Evolutionary conservation across 2,113 vertebrate species (phyloP), one percentile per base, ranked within the genome.

Genomic region (Charadrius vociferus): DNA sequence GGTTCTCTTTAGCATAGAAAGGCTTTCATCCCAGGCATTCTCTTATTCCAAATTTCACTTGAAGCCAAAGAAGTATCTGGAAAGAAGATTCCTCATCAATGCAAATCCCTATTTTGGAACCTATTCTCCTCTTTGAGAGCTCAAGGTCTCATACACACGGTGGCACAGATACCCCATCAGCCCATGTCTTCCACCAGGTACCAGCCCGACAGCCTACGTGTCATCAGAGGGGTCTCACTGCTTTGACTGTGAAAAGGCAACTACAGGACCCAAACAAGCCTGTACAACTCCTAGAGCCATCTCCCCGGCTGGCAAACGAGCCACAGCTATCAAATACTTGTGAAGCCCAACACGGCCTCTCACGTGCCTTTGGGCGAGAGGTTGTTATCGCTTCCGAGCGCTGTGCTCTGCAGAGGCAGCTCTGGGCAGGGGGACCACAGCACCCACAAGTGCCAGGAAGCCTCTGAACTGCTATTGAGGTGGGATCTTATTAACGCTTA

Each of bases 321-420:
- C 23, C 55, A 34, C 0, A 3, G 65, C 78, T 72, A 20, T 12
- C 67, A 59, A 72, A 67, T 26, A 62, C 37, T 34, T n/a, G 21
- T 12, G 8, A 80, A 68, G 30, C 14, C 56, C 52, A 77, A 6
- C 3, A 16, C 8, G 37, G 49, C 26, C 77, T 65, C 50, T 62
- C 17, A 3, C 29, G 52, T 22, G 24, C 12, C 67, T 62, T 14
- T 84, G 37, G 36, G 63, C 8, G 67, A 86, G 37, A 68, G 14
- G 3, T 19, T 23, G 18, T 8, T 24, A 21, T 1, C 3, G 3
- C 36, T 65, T 47, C 7, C 0, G 10, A 45, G 21, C 5, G 18
- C 7, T 1, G 0, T 5, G 27, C 29, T 37, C 58, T 49, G 30
- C 52, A 50, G 34, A 45, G 20, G 16, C 43, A 43, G 77, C 15